Base-by-base conservation (phyloP, 2,888 invertebrate species). In the Drosophila borborema region DNA sequence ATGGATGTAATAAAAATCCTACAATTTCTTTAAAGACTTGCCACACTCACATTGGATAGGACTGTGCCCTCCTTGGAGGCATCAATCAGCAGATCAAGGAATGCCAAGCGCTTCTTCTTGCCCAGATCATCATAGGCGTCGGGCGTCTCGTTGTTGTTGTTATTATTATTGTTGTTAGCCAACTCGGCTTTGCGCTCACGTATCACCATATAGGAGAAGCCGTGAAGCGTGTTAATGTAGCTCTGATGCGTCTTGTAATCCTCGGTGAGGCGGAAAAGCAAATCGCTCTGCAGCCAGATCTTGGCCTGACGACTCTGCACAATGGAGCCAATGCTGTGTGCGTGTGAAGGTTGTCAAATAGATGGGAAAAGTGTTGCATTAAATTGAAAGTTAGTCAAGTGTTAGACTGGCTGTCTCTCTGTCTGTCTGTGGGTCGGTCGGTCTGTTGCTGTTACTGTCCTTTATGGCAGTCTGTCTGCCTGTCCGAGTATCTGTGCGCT, bases 231-330 rank as follows among this genome's bases (percentile, higher is more conserved):
- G 49, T 93, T 90, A 46, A 95, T 81, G 74, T 92, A 91, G 65
- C 92, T 92, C 43, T 93, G 90, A 88, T 96, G 96, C 55, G 93
- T 92, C 83, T 93, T 94, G 23, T 95, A 95, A 14, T 93, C 91
- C 14, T 93, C 87, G 0, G 95, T 93, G 12, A 94, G 83, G 61
- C 94, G 93, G 92, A 95, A 97, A 55, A 96, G 90, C 5, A 94
- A 92, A 72, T 96, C 94, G 14, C 93, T 91, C 90, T 95, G 94
- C 0, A 96, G 91, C 95, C 96, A 96, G 4, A 96, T 94, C 77
- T 94, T 94, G 0, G 94, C 93, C 92, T 94, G 94, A 41, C 94
- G 92, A 55, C 91, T 93, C 85, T 94, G 94, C 46, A 94, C 93
- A 59, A 94, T 94, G 69, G 93, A 92, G 48, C 94, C 94, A 69